phyloP scores from a whole-genome alignment of 2,797 vertebrate genomes.

The Neosilurus hyrtlii region DNA sequence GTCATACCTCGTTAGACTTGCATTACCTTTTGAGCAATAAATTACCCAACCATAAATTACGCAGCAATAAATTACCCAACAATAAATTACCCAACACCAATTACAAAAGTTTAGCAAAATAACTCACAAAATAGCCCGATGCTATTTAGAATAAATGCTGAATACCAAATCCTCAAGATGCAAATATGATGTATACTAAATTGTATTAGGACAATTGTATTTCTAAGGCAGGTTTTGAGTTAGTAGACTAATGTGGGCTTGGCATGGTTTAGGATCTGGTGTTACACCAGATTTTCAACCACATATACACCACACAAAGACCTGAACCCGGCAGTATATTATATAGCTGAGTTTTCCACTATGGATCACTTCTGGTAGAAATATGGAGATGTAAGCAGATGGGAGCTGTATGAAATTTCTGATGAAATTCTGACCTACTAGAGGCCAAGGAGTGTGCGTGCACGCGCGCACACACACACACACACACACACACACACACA shows the following conservation, averaged over 20 bases:
- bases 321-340: background rate
- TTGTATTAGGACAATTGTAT: background rate
- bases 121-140: background rate
- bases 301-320: background rate
- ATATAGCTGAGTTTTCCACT: background rate
- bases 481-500: constrained; percentile 3
- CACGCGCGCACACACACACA: background rate
- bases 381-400: background rate
- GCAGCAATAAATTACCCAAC: too few species aligned
- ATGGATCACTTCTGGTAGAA: background rate
- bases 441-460: background rate
- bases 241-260: background rate
- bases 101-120: background rate
- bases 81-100: too few species aligned
- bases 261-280: too few species aligned
- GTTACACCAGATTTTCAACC: background rate
- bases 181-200: background rate
- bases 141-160: too few species aligned
- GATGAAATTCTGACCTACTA: background rate
- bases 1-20: background rate
- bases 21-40: background rate
- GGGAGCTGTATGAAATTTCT: background rate
- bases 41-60: background rate
- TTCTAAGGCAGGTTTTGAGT: background rate
- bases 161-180: too few species aligned